Conservation (phyloP, 2,797 vertebrate genomes). For the Danio albolineatus region DNA sequence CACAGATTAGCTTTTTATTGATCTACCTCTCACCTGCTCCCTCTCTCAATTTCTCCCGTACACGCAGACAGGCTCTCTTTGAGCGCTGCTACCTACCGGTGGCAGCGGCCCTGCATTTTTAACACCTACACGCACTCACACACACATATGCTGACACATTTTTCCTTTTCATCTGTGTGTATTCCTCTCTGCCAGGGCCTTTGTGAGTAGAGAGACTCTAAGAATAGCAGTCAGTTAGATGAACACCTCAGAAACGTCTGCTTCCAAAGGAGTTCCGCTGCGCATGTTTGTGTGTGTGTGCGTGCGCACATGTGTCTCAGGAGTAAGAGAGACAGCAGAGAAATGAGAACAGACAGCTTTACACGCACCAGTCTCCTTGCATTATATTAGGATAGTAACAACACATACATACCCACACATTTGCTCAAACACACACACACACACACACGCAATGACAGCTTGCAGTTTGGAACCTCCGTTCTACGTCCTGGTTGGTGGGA, state of each 20-base stretch:
- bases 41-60: constrained; percentile 24
- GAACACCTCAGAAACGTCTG: constrained; percentile 52
- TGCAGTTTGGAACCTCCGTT: constrained; percentile 60
- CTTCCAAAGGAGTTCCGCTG: constrained; percentile 46
- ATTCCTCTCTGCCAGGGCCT: constrained; percentile 48
- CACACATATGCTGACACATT: constrained; percentile 31
- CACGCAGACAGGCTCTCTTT: constrained; percentile 28
- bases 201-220: constrained; percentile 46
- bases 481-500: constrained; percentile 56
- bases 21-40: constrained; percentile 52
- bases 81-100: constrained; percentile 17
- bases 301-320: constrained; percentile 31
- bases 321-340: constrained; percentile 70
- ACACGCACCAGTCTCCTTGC: constrained; percentile 60
- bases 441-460: constrained; percentile 63
- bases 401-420: constrained; percentile 54
- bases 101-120: constrained; percentile 37
- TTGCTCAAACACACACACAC: constrained; percentile 30
- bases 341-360: constrained; percentile 67
- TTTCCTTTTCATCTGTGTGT: constrained; percentile 50
- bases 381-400: constrained; percentile 62
- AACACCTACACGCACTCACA: constrained; percentile 36
- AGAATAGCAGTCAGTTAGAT: constrained; percentile 61
- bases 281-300: constrained; percentile 18
- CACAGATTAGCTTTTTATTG: constrained; percentile 58